These are phyloP conservation scores for Phorcus lineatus DNA, from an alignment of 2,888 invertebrate genomes.

Conservation along the genomic window DNA sequence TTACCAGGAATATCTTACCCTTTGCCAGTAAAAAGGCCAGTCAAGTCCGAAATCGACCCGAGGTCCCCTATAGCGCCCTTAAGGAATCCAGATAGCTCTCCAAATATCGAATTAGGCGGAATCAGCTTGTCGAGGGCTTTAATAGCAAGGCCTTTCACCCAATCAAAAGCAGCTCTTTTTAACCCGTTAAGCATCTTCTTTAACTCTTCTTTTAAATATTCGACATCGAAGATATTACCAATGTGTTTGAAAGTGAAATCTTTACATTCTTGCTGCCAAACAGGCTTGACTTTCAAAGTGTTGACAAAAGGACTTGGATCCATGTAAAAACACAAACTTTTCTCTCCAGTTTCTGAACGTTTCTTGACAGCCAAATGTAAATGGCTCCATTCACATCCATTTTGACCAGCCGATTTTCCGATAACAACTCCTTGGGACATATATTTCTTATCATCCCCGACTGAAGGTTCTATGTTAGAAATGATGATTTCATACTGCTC, in stretches of 20 bases:
- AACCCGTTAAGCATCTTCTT: conserved; percentile 20
- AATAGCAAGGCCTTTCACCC: background rate
- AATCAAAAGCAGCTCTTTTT: conserved; percentile 21
- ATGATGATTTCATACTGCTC: conserved; percentile 49
- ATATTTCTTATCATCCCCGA: background rate
- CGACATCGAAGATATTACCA: conserved; percentile 37
- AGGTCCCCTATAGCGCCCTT: background rate
- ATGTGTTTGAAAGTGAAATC: conserved; percentile 48
- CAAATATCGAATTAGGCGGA: background rate
- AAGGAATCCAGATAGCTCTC: background rate
- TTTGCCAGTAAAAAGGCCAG: background rate
- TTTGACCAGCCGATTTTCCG: conserved; percentile 26
- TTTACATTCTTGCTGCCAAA: conserved; percentile 55
- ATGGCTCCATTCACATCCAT: conserved; percentile 38
- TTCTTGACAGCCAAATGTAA: conserved; percentile 52
- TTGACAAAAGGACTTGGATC: conserved; percentile 55
- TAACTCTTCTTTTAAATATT: conserved; percentile 25
- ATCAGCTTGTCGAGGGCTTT: conserved; percentile 13
- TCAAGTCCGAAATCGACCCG: background rate
- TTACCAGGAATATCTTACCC: background rate
- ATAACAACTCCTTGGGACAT: conserved; percentile 28
- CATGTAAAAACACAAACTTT: conserved; percentile 43
- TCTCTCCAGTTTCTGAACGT: background rate
- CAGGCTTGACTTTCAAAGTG: conserved; percentile 46
- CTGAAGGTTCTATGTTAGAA: conserved; percentile 43